phyloP scores from a whole-genome alignment of 2,113 vertebrate species.

The Lagopus leucura region DNA sequence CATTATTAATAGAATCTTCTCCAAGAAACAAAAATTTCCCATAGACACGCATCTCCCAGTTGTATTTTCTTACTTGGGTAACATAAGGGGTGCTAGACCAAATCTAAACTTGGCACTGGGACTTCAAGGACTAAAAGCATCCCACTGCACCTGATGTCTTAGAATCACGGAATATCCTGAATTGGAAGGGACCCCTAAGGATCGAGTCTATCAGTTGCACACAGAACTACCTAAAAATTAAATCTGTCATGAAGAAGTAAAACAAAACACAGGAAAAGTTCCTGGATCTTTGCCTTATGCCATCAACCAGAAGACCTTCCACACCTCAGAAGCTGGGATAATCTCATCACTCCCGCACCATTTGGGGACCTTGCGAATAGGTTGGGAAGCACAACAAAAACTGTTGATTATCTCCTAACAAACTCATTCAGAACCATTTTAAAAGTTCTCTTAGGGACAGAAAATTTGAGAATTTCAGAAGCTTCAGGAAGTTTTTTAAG shows the following conservation, averaged over 20 bases:
- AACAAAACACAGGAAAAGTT: background rate
- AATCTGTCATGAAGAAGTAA: background rate
- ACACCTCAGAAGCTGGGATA: background rate
- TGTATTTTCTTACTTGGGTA: background rate
- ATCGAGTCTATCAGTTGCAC: background rate
- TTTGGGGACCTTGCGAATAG: background rate
- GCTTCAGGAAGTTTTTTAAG: background rate
- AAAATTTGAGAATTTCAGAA: background rate
- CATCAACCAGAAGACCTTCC: background rate
- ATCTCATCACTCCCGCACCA: rapidly evolving
- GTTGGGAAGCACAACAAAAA: background rate
- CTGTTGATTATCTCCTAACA: background rate
- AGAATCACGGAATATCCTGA: background rate
- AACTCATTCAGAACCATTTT: background rate
- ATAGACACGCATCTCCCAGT: background rate
- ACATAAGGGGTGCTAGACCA: background rate
- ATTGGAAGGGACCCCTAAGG: background rate
- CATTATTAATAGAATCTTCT: constrained; percentile 39
- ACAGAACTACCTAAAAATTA: background rate
- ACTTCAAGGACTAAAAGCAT: background rate
- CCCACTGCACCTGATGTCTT: background rate
- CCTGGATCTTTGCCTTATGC: rapidly evolving
- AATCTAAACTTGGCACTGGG: background rate
- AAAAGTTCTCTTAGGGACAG: background rate
- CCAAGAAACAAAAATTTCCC: constrained; percentile 34